Conservation (phyloP, 2,888 invertebrate species). For the Oscheius sp. region DNA sequence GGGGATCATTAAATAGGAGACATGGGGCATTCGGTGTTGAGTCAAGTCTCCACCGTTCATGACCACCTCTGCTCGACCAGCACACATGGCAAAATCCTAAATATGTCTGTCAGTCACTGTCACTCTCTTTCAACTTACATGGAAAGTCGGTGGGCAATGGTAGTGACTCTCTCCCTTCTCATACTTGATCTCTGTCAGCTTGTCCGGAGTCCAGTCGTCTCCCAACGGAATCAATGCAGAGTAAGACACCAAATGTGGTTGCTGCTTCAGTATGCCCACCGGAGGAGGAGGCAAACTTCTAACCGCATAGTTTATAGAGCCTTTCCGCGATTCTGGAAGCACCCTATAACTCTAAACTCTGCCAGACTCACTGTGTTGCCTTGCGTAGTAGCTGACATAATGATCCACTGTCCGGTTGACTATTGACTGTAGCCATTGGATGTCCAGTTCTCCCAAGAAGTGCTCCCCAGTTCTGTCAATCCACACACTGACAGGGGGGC, state of each 20-base stretch:
- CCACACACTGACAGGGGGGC: no score
- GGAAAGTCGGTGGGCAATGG: constrained; percentile 17
- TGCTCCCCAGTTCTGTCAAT: neutral
- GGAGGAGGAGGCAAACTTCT: neutral
- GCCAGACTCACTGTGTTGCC: no score
- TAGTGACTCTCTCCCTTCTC: constrained; percentile 23
- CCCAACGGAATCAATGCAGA: constrained; percentile 26
- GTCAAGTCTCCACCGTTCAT: constrained; percentile 17
- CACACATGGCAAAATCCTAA: constrained; percentile 20
- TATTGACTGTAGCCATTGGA: neutral
- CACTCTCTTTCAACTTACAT: neutral
- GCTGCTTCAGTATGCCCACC: neutral
- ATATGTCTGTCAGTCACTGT: no score
- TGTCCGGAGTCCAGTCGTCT: neutral
- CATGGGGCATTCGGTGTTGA: neutral
- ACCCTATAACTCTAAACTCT: no score
- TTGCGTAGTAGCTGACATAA: no score
- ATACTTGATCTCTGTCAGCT: constrained; percentile 6
- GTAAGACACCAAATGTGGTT: constrained; percentile 19
- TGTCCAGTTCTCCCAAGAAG: neutral
- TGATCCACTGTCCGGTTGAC: neutral
- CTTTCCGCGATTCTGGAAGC: neutral
- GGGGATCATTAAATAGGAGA: constrained; percentile 12
- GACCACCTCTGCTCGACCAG: constrained; percentile 23
- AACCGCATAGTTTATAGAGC: neutral